These are phyloP conservation scores for Hypanus sabinus DNA, from an alignment of 2,113 vertebrate species.

Conservation along the genomic window DNA sequence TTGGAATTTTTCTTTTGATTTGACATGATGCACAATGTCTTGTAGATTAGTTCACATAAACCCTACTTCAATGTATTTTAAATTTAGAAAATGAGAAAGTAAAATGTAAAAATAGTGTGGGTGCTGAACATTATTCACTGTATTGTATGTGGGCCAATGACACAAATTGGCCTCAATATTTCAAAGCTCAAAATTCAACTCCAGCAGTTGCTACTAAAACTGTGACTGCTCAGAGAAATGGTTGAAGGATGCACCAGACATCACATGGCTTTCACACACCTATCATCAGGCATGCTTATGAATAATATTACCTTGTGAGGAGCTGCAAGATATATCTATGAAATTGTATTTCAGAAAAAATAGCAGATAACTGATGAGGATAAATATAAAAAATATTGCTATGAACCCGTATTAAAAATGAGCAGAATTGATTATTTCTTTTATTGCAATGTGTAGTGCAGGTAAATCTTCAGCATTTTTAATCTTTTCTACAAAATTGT, in stretches of 20 bases:
- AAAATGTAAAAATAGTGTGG: too few relatives aligned
- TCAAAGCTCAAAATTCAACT: not conserved
- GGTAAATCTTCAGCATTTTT: not conserved
- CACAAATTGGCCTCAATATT: not conserved
- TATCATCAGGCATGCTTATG: not conserved
- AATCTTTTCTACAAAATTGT: not conserved
- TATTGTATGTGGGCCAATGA: not conserved
- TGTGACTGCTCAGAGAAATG: not conserved
- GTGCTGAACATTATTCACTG: too few relatives aligned
- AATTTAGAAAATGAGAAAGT: too few relatives aligned
- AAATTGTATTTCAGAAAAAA: not conserved
- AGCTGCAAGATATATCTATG: not conserved
- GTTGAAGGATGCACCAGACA: not conserved
- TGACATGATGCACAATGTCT: too few relatives aligned
- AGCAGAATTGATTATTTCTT: not conserved
- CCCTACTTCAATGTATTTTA: too few relatives aligned
- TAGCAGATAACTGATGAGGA: not conserved
- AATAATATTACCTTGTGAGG: not conserved
- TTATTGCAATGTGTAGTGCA: not conserved
- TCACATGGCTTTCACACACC: not conserved
- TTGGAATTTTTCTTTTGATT: too few relatives aligned
- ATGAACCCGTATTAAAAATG: not conserved
- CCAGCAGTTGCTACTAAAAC: not conserved
- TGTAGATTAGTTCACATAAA: too few relatives aligned
- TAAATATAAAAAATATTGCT: not conserved